A percentile compares a stretch with the other conserved stretches of the same genome.
Evolutionary conservation across 2,888 invertebrate species (phyloP).

Genomic region (Smittia sp.): DNA sequence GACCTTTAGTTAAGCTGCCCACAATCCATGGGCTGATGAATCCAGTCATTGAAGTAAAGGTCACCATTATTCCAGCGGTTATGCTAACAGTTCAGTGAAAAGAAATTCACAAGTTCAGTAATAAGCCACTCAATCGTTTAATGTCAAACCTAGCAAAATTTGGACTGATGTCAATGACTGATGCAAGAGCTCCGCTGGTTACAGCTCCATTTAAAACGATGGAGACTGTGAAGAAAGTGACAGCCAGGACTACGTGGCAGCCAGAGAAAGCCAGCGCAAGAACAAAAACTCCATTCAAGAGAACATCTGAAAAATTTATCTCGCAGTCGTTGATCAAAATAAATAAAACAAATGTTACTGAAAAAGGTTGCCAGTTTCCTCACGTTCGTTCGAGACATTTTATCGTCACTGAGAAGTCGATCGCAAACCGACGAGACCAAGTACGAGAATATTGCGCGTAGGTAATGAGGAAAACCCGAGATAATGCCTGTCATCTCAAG

Average conservation of each 20-base stretch:
- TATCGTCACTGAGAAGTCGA: too few species aligned
- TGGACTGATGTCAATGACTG: constrained; percentile 66
- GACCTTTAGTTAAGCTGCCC: constrained; percentile 60
- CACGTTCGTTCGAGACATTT: too few species aligned
- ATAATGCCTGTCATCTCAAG: too few species aligned
- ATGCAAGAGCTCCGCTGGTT: constrained; percentile 64
- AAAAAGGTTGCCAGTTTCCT: too few species aligned
- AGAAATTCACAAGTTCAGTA: too few species aligned
- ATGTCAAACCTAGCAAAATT: too few species aligned
- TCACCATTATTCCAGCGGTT: constrained; percentile 60
- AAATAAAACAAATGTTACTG: too few species aligned
- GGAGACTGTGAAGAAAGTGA: constrained; percentile 61
- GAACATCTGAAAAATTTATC: not conserved
- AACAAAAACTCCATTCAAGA: constrained; percentile 60
- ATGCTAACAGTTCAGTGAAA: too few species aligned
- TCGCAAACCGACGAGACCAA: too few species aligned
- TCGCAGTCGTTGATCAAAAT: not conserved
- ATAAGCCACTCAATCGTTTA: too few species aligned
- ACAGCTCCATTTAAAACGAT: constrained; percentile 65
- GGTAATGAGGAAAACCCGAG: too few species aligned
- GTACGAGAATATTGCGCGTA: too few species aligned
- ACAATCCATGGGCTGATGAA: constrained; percentile 65
- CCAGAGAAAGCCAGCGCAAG: constrained; percentile 62
- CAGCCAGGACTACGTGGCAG: constrained; percentile 60
- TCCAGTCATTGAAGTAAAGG: constrained; percentile 59